Base-by-base conservation (phyloP, 2,113 vertebrate species). In the Callithrix jacchus region DNA sequence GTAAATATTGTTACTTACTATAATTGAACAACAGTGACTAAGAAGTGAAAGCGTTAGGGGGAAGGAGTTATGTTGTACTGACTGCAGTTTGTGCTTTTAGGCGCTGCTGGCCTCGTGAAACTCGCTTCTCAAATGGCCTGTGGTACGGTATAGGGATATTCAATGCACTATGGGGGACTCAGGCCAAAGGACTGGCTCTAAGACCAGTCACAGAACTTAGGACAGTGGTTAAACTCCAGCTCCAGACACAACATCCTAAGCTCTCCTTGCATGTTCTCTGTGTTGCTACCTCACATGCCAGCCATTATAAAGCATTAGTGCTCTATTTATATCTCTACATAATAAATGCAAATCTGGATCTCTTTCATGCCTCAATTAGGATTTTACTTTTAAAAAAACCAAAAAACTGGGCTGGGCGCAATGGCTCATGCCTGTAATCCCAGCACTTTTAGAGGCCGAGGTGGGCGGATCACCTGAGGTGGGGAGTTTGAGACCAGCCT, bases 301-400 rank as follows among this genome's bases (percentile, higher is more conserved):
- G 30, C 64, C 52, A 40, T 83, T 64, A 35, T 18, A 61, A 87
- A 30, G 1, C 13, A 37, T 27, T 32, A 9, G 18, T 18, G 37
- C 37, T 73, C 27, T 73, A 0, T 45, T 86, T 70, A 77, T 17
- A 35, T 37, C 49, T 84, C 20, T 1, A 6, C 14, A 16, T 32
- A 74, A 16, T n/a, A 52, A 85, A 16, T 40, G 10, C 45, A 66
- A 68, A 30, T 4, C 35, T 49, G 9, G 21, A 12, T 73, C 66
- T 85, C 74, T 76, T 83, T 90, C n/a, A 71, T 30, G 14, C 52
- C 85, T 96, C 79, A 23, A 85, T 91, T 71, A 82, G 47, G 76
- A 20, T 76, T 20, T 76, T 70, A 86, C 18, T 45, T 74, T n/a
- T 42, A 77, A 79, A 12, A 6, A 27, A 12, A 12, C 11, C 11